A percentile compares a stretch with the other conserved stretches of the same genome.
Evolutionary conservation across 1,140 invertebrate genomes (phyloP).

Genomic region (Halesus radiatus): DNA sequence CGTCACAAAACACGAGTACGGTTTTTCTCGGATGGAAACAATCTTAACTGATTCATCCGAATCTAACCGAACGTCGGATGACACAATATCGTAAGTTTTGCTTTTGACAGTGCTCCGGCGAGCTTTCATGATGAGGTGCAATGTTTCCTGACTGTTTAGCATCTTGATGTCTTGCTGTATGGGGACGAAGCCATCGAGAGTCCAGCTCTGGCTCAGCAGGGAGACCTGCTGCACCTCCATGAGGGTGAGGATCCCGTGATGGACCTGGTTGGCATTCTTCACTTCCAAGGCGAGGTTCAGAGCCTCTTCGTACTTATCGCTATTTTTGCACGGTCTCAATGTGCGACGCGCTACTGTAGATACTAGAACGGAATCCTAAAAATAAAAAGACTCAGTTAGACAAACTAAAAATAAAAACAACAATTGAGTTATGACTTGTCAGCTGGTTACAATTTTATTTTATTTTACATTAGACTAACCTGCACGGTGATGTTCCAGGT

Average conservation of each 20-base stretch:
- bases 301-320: conserved; percentile 60
- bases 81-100: conserved; percentile 60
- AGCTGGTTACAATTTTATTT: too few species aligned
- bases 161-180: conserved; percentile 58
- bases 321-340: conserved; percentile 57
- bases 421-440: too few species aligned
- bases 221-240: conserved; percentile 65
- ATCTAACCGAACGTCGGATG: conserved; percentile 62
- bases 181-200: conserved; percentile 60
- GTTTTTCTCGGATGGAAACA: conserved; percentile 59
- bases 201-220: conserved; percentile 67
- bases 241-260: conserved; percentile 61
- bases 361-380: conserved; percentile 66
- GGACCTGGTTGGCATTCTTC: conserved; percentile 64
- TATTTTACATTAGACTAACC: conserved; percentile 56
- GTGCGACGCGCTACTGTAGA: conserved; percentile 63
- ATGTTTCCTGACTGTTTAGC: conserved; percentile 62
- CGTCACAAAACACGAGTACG: conserved; percentile 65
- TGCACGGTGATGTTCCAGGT: conserved; percentile 75
- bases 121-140: conserved; percentile 64
- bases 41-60: conserved; percentile 28
- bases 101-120: conserved; percentile 59
- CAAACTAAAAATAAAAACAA: too few species aligned
- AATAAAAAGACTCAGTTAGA: background rate
- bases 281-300: conserved; percentile 65